Evolutionary conservation across 2,797 vertebrate species (phyloP), one percentile per base, ranked within the genome.

Genomic region (Margarornis squamiger): DNA sequence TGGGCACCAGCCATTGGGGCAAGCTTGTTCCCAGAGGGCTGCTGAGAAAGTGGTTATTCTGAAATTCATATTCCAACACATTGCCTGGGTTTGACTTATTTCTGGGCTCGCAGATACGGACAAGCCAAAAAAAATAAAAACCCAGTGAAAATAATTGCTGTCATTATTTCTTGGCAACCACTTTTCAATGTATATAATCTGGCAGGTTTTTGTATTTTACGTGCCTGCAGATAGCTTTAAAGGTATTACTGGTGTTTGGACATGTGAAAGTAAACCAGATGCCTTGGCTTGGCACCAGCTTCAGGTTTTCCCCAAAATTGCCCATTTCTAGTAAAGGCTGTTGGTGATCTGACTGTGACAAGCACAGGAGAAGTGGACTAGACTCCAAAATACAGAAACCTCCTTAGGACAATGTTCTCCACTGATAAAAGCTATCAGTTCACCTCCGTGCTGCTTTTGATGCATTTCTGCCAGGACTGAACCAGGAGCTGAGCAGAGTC

Each of bases 131-230:
- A 51, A 72, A 80, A 52, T 4, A 92, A 61, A 78, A 41, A 87
- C 38, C 19, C 65, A 80, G 51, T 46, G 82, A 95, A 96, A 95
- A 93, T 90, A 95, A 96, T 81, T 78, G 81, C 55, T 73, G 63
- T 52, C 29, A 36, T 90, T 84, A 94, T 86, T 91, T 88, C 79
- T 90, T 84, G 74, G 73, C 90, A 95, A 52, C 24, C 34, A 36
- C 30, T 82, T 88, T 52, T 41, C 34, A 59, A 8, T 39, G n/a
- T 62, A 86, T 86, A 77, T 62, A 48, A 66, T 80, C 78, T 78
- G 46, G 74, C 86, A 23, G 29, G 52, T 77, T 95, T 94, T 83
- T 89, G 21, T 90, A 84, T 75, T 94, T 81, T 61, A 75, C 32
- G 19, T 34, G 76, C 34, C 91, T 88, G 41, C 24, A 88, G 66